Evolutionary conservation across 2,888 invertebrate genomes (phyloP).

Genomic region (Koerneria pararmatus): DNA sequence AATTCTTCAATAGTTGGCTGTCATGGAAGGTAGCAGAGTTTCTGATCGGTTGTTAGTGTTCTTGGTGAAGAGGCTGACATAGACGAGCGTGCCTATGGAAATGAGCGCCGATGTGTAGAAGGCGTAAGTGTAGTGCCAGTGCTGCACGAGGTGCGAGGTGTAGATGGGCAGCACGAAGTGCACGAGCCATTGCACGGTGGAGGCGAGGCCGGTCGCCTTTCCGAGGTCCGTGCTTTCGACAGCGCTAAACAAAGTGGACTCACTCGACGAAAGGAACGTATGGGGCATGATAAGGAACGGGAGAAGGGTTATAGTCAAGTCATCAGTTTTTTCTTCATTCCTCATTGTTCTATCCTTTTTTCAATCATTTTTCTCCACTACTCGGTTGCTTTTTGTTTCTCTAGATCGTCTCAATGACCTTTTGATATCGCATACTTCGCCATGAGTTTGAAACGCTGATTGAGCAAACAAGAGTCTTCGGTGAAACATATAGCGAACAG

Average conservation of each 20-base stretch:
- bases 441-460: too few relatives aligned
- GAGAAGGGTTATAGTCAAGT: too few relatives aligned
- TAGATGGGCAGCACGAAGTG: slow-evolving; percentile 58
- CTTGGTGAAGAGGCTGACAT: slow-evolving; percentile 50
- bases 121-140: slow-evolving; percentile 58
- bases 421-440: too few relatives aligned
- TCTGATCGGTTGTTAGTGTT: slow-evolving; percentile 51
- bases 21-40: slow-evolving; percentile 48
- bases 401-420: too few relatives aligned
- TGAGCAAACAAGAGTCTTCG: too few relatives aligned
- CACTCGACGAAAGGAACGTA: too few relatives aligned
- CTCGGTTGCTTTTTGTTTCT: too few relatives aligned
- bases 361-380: too few relatives aligned
- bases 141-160: slow-evolving; percentile 52
- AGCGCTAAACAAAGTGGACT: slow-evolving; percentile 45
- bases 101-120: slow-evolving; percentile 57
- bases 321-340: too few relatives aligned
- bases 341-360: too few relatives aligned
- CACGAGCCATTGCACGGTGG: slow-evolving; percentile 56
- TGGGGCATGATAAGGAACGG: too few relatives aligned
- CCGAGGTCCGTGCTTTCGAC: slow-evolving; percentile 56
- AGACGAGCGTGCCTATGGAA: slow-evolving; percentile 43
- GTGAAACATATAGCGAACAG: too few relatives aligned
- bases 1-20: slow-evolving; percentile 27
- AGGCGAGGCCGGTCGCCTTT: slow-evolving; percentile 58